phyloP scores from a whole-genome alignment of 2,888 invertebrate species.

The Tachina lurida region DNA sequence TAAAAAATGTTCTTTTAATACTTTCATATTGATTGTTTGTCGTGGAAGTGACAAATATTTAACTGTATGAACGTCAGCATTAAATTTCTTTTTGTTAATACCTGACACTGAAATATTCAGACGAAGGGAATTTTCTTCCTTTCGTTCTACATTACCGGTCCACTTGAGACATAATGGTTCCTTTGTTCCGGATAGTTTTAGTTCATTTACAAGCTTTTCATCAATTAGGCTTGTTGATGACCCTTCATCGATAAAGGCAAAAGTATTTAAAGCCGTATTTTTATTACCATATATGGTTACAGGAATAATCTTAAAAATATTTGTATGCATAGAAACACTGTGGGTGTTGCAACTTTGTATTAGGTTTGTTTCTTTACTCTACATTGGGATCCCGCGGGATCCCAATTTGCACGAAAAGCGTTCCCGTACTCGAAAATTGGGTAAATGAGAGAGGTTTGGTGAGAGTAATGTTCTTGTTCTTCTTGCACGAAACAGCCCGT shows the following conservation, averaged over 20 bases:
- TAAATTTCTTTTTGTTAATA: slow-evolving; percentile 4
- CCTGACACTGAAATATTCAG: background rate
- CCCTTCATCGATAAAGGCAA: slow-evolving; percentile 3
- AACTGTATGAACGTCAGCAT: slow-evolving; percentile 22
- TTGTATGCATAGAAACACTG: background rate
- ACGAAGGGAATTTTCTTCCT: slow-evolving; percentile 13
- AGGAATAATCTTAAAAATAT: slow-evolving; percentile 1
- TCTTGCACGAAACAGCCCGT: too few relatives aligned
- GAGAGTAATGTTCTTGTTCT: too few relatives aligned
- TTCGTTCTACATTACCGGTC: background rate
- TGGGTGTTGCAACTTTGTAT: background rate
- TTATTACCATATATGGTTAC: background rate
- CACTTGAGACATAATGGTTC: slow-evolving; percentile 24
- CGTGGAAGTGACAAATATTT: slow-evolving; percentile 17
- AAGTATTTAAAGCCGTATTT: background rate
- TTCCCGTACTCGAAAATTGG: too few relatives aligned
- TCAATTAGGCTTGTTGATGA: slow-evolving; percentile 40
- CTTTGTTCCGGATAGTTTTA: slow-evolving; percentile 27
- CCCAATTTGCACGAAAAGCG: too few relatives aligned
- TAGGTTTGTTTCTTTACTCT: too few relatives aligned
- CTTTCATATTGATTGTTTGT: background rate
- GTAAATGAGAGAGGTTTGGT: too few relatives aligned
- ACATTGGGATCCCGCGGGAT: too few relatives aligned
- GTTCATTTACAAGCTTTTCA: slow-evolving; percentile 32
- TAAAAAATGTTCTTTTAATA: background rate